Conservation (phyloP, 2,113 vertebrate species). For the Grantiella picta region DNA sequence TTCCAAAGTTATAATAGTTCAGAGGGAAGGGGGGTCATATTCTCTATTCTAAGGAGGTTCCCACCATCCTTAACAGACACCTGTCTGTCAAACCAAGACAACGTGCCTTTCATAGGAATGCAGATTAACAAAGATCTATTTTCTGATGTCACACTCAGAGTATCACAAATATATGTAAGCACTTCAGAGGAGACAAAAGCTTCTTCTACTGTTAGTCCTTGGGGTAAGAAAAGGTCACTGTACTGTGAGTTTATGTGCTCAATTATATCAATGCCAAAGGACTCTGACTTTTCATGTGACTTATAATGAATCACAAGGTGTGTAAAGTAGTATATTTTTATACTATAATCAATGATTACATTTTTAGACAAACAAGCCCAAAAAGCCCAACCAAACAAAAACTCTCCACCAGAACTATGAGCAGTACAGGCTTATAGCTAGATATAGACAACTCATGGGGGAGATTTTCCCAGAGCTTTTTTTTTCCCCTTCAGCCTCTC, state of each 20-base stretch:
- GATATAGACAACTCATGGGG: accelerated
- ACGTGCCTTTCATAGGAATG: neutral
- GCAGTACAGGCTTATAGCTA: neutral
- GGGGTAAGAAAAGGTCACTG: neutral
- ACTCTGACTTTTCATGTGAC: neutral
- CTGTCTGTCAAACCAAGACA: too few species aligned
- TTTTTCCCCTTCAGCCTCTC: neutral
- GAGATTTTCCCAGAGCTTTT: neutral
- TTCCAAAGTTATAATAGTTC: too few species aligned
- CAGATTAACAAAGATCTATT: neutral
- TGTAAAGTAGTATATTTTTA: neutral
- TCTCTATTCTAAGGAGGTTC: too few species aligned
- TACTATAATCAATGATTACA: neutral
- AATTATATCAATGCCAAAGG: neutral
- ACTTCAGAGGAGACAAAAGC: neutral
- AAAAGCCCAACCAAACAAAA: neutral
- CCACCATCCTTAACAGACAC: too few species aligned
- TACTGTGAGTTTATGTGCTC: neutral
- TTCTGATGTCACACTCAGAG: neutral
- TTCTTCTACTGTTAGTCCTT: neutral
- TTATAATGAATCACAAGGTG: neutral
- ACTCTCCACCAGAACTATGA: neutral
- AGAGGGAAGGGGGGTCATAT: too few species aligned
- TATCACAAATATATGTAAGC: neutral
- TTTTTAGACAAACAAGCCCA: neutral